A percentile compares a stretch with the other conserved stretches of the same genome.
phyloP scores from a whole-genome alignment of 2,113 vertebrate genomes.

The Struthidea cinerea region DNA sequence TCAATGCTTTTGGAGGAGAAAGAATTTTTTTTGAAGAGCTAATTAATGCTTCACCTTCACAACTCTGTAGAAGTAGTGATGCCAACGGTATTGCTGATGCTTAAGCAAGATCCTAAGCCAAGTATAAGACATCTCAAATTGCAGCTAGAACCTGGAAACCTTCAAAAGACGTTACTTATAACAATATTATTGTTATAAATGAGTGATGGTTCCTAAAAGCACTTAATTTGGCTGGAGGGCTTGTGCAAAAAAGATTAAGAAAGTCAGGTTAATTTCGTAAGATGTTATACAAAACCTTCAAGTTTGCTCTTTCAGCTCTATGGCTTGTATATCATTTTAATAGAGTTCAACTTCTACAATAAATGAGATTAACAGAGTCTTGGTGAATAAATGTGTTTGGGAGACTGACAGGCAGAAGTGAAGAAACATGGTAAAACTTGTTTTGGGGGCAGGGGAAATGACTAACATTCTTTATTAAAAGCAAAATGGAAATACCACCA shows the following conservation, averaged over 20 bases:
- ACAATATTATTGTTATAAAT: not conserved
- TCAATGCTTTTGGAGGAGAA: not conserved
- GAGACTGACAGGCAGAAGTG: not conserved
- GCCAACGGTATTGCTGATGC: not conserved
- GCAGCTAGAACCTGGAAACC: not conserved
- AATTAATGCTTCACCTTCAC: not conserved
- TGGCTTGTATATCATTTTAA: not conserved
- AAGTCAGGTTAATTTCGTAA: not conserved
- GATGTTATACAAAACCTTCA: not conserved
- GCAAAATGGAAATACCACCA: not conserved
- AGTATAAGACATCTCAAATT: not conserved
- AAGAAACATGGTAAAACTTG: not conserved
- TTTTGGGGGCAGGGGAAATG: not conserved
- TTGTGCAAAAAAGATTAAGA: not conserved
- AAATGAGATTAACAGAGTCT: not conserved
- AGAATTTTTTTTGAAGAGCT: not conserved
- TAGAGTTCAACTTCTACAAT: not conserved
- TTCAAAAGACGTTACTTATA: not conserved
- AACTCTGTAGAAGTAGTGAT: not conserved
- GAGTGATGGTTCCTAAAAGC: not conserved
- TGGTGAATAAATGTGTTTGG: not conserved
- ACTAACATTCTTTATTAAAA: not conserved
- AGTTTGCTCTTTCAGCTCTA: not conserved
- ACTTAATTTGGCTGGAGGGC: not conserved
- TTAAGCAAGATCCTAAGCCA: not conserved